Percentiles rank a stretch among this genome's conserved stretches.
phyloP scores from a whole-genome alignment of 2,888 invertebrate genomes.

The Epinotia bilunana region DNA sequence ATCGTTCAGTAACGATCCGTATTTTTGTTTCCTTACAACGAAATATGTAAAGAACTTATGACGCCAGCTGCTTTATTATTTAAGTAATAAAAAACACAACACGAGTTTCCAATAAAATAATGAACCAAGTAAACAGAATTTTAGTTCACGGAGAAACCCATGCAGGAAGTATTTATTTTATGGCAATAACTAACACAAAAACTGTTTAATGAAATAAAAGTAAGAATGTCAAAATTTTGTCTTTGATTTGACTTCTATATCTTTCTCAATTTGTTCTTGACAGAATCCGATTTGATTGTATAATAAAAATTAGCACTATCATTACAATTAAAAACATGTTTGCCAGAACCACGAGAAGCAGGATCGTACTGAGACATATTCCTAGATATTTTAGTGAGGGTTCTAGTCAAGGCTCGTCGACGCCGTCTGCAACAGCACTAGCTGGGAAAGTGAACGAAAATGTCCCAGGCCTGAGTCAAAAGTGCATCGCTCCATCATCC shows the following conservation, averaged over 20 bases:
- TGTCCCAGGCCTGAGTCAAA: conserved; percentile 87
- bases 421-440: conserved; percentile 51
- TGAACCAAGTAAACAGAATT: neutral
- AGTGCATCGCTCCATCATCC: conserved; percentile 80
- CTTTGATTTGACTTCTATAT: neutral
- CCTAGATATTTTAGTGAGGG: conserved; percentile 55
- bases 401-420: conserved; percentile 52
- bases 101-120: neutral
- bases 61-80: neutral
- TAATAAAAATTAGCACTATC: conserved; percentile 52
- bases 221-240: conserved; percentile 20
- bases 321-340: conserved; percentile 42
- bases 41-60: neutral
- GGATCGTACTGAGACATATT: conserved; percentile 50
- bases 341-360: conserved; percentile 53
- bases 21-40: conserved; percentile 2
- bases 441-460: conserved; percentile 60
- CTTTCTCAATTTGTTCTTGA: neutral
- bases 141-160: neutral
- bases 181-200: neutral
- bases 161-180: neutral
- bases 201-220: neutral
- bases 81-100: neutral
- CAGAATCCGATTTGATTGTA: conserved; percentile 58
- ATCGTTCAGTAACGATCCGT: conserved; percentile 41